Base-by-base conservation (phyloP, 2,888 invertebrate species). In the Danaus chrysippus region DNA sequence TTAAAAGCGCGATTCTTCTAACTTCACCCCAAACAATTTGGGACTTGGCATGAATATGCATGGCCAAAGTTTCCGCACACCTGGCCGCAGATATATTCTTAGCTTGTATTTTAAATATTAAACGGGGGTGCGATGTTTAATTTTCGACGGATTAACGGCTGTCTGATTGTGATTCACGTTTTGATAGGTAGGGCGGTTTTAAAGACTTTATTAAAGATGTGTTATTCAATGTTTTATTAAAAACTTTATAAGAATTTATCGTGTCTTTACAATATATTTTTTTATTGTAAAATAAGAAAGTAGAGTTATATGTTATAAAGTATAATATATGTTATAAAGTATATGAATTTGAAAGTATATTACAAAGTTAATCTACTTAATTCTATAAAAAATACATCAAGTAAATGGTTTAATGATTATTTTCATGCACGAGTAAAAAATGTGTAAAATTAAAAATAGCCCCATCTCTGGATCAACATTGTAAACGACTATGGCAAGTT, bases 11-110 rank as follows among this genome's bases (percentile, higher is more conserved):
- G 49, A 49, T 49, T 53, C 52, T 53, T 58, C 59, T 42, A 62
- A 65, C 62, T 62, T 62, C 44, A 57, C 58, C 60, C 59, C 54
- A 56, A 62, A 62, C 65, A 62, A 58, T 65, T 65, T 62, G 61
- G 63, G 65, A 49, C 59, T 62, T 60, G 59, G 59, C 63, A 68
- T 69, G 68, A 69, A 66, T 69, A 68, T 68, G 66, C 66, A 68
- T 69, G 58, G 64, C 59, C 60, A 44, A 66, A 66, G 66, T 69
- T 69, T 46, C 10, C 42, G 66, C 65, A 65, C 69, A 68, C 68
- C 69, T 69, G 66, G 63, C 54, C 64, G 60, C 61, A 61, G 57
- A 67, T 49, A 49, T 49, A 49, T 61, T 69, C 67, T 67, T 69
- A 59, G 62, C 59, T 64, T 63, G 62, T 59, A 64, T 67, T 67